phyloP scores from a whole-genome alignment of 2,797 vertebrate species.

The Melopsittacus undulatus region DNA sequence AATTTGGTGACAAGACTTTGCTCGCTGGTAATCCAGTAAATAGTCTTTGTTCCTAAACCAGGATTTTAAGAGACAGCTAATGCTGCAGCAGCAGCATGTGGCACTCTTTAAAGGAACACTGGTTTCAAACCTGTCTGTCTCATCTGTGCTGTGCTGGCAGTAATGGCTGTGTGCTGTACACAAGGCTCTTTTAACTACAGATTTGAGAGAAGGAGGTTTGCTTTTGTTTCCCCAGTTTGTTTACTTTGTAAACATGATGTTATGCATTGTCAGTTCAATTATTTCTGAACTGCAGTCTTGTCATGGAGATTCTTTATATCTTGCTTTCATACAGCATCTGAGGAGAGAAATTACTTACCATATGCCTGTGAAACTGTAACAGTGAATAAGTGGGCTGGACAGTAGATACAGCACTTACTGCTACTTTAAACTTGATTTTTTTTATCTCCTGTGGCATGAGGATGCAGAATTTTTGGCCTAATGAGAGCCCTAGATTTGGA shows the following conservation, averaged over 20 bases:
- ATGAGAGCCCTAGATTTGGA: not conserved
- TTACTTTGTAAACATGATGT: conserved; percentile 34
- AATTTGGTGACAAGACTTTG: not conserved
- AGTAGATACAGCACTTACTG: not conserved
- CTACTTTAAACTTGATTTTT: not conserved
- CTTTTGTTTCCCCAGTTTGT: conserved; percentile 14
- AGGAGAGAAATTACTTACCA: not conserved
- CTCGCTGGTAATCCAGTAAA: not conserved
- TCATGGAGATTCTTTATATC: conserved; percentile 17
- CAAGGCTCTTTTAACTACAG: not conserved
- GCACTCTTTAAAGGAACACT: not conserved
- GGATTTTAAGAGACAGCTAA: not conserved
- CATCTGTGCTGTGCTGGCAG: not conserved
- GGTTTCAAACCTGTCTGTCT: not conserved
- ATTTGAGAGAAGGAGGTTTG: conserved; percentile 10
- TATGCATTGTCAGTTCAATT: not conserved
- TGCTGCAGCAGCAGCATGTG: not conserved
- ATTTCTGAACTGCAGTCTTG: not conserved
- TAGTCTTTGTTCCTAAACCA: not conserved
- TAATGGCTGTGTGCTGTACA: not conserved
- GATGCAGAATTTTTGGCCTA: not conserved
- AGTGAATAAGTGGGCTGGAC: not conserved
- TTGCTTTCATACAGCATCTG: not conserved
- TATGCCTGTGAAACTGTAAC: not conserved
- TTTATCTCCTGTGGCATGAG: not conserved